Conservation (phyloP, 2,113 vertebrate species). For the Erpornis zantholeuca region DNA sequence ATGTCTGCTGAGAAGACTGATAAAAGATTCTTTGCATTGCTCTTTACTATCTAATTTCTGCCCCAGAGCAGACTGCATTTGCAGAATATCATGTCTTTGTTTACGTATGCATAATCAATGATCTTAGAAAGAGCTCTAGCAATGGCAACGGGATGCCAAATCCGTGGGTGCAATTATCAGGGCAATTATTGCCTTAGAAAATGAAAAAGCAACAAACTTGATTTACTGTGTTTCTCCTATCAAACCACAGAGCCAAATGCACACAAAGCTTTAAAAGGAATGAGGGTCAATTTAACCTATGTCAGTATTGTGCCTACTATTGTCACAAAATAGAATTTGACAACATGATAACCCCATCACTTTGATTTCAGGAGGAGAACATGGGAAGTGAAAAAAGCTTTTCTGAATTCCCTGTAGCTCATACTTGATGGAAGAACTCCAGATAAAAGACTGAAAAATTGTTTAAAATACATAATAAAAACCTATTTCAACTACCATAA, state of each 20-base stretch:
- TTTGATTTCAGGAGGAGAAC: conserved; percentile 40
- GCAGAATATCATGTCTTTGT: not conserved
- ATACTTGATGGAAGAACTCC: conserved; percentile 32
- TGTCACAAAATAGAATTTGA: not conserved
- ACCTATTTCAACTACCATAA: not conserved
- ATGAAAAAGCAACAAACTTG: not conserved
- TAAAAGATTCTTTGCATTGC: not conserved
- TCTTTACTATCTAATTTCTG: not conserved
- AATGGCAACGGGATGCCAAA: not conserved
- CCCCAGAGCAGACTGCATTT: not conserved
- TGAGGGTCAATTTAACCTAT: not conserved
- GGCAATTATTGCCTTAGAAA: not conserved
- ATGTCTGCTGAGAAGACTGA: not conserved
- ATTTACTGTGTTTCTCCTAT: not conserved
- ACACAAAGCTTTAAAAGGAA: not conserved
- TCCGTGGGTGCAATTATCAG: not conserved
- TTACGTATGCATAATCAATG: not conserved
- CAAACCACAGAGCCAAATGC: not conserved
- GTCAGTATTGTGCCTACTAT: not conserved
- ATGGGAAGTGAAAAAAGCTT: conserved; percentile 11
- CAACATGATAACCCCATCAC: not conserved
- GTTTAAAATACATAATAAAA: conserved; percentile 45
- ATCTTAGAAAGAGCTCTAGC: not conserved
- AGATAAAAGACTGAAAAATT: conserved; percentile 28
- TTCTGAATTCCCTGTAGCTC: conserved; percentile 25